phyloP scores from a whole-genome alignment of 2,113 vertebrate genomes.

The Pseudorectes ferrugineus region DNA sequence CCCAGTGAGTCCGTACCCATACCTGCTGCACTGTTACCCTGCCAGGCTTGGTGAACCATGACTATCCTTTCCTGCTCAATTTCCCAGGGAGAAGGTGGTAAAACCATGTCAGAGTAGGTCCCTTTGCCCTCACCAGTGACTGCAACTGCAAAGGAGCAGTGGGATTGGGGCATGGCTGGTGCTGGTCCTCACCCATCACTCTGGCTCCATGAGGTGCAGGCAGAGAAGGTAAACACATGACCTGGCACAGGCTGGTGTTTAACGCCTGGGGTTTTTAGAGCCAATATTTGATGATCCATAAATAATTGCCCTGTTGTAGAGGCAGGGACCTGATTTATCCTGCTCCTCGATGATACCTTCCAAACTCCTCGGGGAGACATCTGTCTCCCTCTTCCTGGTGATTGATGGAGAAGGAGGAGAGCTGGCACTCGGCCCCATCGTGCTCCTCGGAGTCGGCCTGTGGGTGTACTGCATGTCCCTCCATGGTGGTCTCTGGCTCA shows the following conservation, averaged over 20 bases:
- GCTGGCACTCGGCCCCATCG: not conserved
- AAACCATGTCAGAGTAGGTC: not conserved
- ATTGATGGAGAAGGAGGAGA: constrained; percentile 17
- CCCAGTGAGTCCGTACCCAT: fast-evolving
- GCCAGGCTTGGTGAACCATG: not conserved
- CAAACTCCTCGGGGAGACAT: not conserved
- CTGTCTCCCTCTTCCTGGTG: not conserved
- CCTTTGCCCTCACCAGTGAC: not conserved
- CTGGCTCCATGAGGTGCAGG: not conserved
- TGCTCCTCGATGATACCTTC: not conserved
- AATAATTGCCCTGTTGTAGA: not conserved
- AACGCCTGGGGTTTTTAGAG: not conserved
- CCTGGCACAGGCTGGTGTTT: not conserved
- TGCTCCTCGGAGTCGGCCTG: not conserved
- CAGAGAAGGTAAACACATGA: not conserved
- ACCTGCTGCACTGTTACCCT: not conserved
- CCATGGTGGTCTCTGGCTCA: constrained; percentile 1
- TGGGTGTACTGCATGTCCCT: not conserved
- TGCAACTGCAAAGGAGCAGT: not conserved
- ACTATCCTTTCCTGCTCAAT: not conserved
- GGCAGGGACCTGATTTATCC: constrained; percentile 17
- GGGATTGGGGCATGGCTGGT: not conserved
- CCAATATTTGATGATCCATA: not conserved
- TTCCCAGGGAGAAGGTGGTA: not conserved
- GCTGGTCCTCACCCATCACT: not conserved